Base-by-base conservation (phyloP, 2,113 vertebrate species). In the Pipa parva region DNA sequence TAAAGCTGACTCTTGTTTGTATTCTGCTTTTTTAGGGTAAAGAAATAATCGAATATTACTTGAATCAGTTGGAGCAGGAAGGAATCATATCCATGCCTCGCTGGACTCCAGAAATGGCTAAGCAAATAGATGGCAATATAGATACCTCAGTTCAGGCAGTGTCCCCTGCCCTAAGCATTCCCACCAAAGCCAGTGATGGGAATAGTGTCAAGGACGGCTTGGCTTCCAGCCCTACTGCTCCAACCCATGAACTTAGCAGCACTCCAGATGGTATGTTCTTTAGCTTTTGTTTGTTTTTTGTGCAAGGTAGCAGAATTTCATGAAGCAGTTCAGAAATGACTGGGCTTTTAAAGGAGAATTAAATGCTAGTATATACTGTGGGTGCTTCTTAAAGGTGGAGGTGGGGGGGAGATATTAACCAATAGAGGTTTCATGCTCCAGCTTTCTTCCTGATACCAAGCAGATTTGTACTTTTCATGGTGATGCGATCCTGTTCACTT, bases 41-140 rank as follows among this genome's bases (percentile, higher is more conserved):
- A 78, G 97, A 99, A 78, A 97, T 98, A 65, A 96, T 98, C 1
- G 95, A 98, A 45, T 92, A 94, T 81, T 95, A 95, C 81, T 84
- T 99, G 71, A 89, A 75, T 58, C 90, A 97, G 58, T 69, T 99
- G 71, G 91, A 94, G 42, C 87, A 92, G 15, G 94, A 97, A 81
- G 95, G 95, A 46, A 81, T 97, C 54, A 91, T 87, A 1, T 86
- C 76, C 18, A 73, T 98, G 72, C 97, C 95, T 65, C 92, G 90
- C 13, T 98, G 97, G 97, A 84, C 72, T 1, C 85, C 90, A 1
- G 62, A 84, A 7, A 52, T 74, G 37, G 57, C 79, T 0, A 82
- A 78, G 73, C 83, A 80, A 24, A 76, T 74, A 10, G 79, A 91
- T 62, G 46, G 57, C 1, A 39, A 46, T 5, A 46, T 71, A 0